Evolutionary conservation across 2,113 vertebrate genomes (phyloP), one percentile per base, ranked within the genome.

Genomic region (Paramormyrops kingsleyae): DNA sequence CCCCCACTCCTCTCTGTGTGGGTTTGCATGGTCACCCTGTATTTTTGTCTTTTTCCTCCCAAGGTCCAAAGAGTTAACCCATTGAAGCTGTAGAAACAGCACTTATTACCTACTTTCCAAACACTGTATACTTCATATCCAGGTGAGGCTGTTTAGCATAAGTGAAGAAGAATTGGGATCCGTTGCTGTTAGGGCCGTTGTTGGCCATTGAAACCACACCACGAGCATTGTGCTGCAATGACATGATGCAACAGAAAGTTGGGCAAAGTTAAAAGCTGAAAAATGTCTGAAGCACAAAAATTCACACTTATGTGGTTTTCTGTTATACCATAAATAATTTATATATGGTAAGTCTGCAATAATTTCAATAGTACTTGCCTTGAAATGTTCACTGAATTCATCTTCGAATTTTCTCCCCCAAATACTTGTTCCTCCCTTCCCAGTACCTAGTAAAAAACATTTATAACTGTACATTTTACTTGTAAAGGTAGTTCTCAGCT

Each of bases 131-230:
- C 93, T 99, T 99, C 99, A 99, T 99, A 93, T 99, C 99, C 90
- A 99, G 94, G 87, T 99, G 99, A 0, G 98, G 98, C 91, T 99
- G 99, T 92, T 99, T 99, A 91, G 97, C 98, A 0, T 99, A 99
- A 0, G 98, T 99, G 95, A 99, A 97, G 95, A 97, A 99, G 93
- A 99, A 99, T 93, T 99, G 99, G 0, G 98, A 99, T 44, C 96
- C 97, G 70, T 99, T 99, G 19, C 97, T 99, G 93, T 99, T 98
- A 0, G 98, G 98, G 44, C 99, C 99, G 27, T 97, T 99, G 93
- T 99, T 99, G 52, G 99, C 99, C 98, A 99, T 98, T 1, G 99
- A 98, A 86, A 99, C 98, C 2, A 99, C 98, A 17, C 99, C 99
- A 92, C 99, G 96, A 49, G 99, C 97, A 52, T 94, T 99, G 92